Percentiles rank a stretch among this genome's conserved stretches.
These are phyloP conservation scores for Sympetrum striolatum DNA, from an alignment of 2,888 invertebrate species.

Conservation along the genomic window DNA sequence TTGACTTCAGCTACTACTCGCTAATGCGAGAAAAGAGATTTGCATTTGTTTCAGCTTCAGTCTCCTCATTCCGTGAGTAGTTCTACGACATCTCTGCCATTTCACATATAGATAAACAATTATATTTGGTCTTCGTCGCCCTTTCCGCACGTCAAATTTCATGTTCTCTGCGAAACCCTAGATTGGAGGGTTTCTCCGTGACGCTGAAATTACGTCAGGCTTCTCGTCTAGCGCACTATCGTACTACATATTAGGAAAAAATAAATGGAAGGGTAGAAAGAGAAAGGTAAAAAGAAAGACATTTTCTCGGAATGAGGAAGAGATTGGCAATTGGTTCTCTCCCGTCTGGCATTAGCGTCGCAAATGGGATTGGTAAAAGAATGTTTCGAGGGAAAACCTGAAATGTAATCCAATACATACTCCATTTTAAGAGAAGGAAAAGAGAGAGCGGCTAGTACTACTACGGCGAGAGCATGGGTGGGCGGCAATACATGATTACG, in stretches of 20 bases:
- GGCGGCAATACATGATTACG: too few relatives aligned
- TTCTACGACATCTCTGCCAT: too few relatives aligned
- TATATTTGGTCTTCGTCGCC: too few relatives aligned
- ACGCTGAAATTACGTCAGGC: neutral
- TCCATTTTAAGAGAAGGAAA: neutral
- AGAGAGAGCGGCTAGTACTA: too few relatives aligned
- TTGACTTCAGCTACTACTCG: too few relatives aligned
- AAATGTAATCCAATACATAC: slow-evolving; percentile 21
- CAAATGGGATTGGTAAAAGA: neutral
- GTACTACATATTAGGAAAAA: neutral
- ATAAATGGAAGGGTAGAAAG: neutral
- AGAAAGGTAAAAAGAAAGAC: neutral
- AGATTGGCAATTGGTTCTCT: neutral
- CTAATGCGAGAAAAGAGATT: too few relatives aligned
- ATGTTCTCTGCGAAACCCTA: neutral
- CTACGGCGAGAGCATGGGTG: too few relatives aligned
- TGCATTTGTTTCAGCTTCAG: too few relatives aligned
- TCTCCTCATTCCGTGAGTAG: too few relatives aligned
- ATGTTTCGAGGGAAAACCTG: slow-evolving; percentile 11
- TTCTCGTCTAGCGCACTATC: neutral
- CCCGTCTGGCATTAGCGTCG: neutral
- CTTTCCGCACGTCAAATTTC: too few relatives aligned
- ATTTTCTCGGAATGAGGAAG: neutral
- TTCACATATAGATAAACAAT: too few relatives aligned
- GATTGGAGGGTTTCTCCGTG: neutral